Base-by-base conservation (phyloP, 2,113 vertebrate species). In the Embiotoca jacksoni region DNA sequence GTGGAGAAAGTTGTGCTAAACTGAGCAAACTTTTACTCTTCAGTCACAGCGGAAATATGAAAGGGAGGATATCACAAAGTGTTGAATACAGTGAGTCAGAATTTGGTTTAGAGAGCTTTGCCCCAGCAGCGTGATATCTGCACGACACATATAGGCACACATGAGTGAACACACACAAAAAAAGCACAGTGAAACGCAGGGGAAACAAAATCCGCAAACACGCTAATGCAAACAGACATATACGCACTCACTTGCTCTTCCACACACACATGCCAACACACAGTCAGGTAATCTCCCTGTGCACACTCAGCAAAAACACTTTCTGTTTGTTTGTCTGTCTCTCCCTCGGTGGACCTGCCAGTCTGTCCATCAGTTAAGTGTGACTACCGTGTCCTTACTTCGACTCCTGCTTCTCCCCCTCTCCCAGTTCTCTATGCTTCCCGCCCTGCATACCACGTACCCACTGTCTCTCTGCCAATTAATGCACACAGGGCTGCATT, bases 401-500 rank as follows among this genome's bases (percentile, higher is more conserved):
- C 39, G 76, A 82, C 90, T 90, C 74, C 66, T 71, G 53, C 70
- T 3, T 66, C 46, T 66, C 71, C 71, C 23, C n/a, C 55, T 60
- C 52, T 64, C 65, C 39, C 44, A 60, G 56, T 74, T 84, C 79
- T 88, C 87, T 89, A 72, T 82, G 77, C 87, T 82, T 86, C 81
- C 83, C 87, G 76, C 86, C 83, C 89, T 75, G 92, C 89, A 88
- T 89, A 91, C 88, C 91, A 89, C 91, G 74, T 88, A 92, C 82
- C 83, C 83, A 82, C 83, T 88, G 88, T 93, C 92, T 93, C 89
- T 81, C 88, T 91, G 92, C 91, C 93, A 94, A 92, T 91, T 93
- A 93, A 93, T 93, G 92, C 94, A 94, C 91, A 92, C 89, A 92
- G 92, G 80, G 92, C 94, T 95, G 94, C 94, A 95, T 92, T 95